A percentile compares a stretch with the other conserved stretches of the same genome.
phyloP scores from a whole-genome alignment of 64 coral and sea anemone genomes.

The Exaiptasia diaphana region DNA sequence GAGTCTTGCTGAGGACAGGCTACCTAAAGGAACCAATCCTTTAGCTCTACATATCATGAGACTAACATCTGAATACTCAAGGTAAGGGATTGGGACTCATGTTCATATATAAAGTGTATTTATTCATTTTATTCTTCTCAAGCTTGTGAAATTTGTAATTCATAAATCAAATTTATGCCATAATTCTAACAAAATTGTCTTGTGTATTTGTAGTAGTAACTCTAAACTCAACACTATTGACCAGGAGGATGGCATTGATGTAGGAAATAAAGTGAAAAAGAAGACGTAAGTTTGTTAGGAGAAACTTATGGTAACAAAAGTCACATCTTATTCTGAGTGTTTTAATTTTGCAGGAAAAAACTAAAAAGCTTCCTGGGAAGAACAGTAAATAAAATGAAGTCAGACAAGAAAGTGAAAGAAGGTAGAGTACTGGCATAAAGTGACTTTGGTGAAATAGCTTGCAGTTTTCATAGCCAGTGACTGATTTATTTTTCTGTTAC shows the following conservation, averaged over 20 bases:
- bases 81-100: conserved; percentile 95
- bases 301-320: background rate
- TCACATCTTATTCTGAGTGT: background rate
- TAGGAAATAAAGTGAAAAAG: conserved; percentile 66
- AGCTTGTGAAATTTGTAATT: background rate
- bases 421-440: too few relatives aligned
- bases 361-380: conserved; percentile 87
- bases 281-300: conserved; percentile 61
- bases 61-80: conserved; percentile 91
- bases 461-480: too few relatives aligned
- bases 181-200: background rate
- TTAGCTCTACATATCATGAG: conserved; percentile 92
- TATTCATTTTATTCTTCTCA: background rate
- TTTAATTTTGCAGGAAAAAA: conserved; percentile 65
- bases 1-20: conserved; percentile 85
- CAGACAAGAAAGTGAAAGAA: conserved; percentile 38
- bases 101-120: conserved; percentile 79
- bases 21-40: conserved; percentile 95
- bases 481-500: background rate
- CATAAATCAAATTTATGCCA: background rate
- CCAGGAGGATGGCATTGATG: conserved; percentile 78
- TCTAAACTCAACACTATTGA: conserved; percentile 60
- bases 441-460: too few relatives aligned
- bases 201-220: conserved; percentile 46
- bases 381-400: conserved; percentile 69